phyloP scores from a whole-genome alignment of 2,888 invertebrate species.

The Eumerus sabulonum region DNA sequence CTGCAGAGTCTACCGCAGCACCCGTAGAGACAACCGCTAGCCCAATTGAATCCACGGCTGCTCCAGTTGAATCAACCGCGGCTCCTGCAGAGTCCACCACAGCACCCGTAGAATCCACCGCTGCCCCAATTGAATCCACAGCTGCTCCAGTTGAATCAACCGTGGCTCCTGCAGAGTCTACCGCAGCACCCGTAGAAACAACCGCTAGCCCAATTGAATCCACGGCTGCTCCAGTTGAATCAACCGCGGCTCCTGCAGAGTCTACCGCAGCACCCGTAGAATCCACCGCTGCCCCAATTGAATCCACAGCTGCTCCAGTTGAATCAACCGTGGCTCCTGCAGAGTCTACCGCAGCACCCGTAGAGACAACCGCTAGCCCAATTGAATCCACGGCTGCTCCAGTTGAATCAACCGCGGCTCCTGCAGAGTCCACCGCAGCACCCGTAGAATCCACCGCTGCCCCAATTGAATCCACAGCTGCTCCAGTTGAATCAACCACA shows the following conservation, averaged over 20 bases:
- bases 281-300: too few species aligned
- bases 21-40: background rate
- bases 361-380: background rate
- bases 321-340: background rate
- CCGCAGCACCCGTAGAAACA: background rate
- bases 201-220: constrained; percentile 64
- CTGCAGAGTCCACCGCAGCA: background rate
- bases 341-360: background rate
- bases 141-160: background rate
- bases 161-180: background rate
- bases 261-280: too few species aligned
- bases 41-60: background rate
- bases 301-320: background rate
- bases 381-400: background rate
- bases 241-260: constrained; percentile 1
- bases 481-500: constrained; percentile 1
- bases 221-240: constrained; percentile 9
- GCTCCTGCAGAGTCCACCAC: constrained; percentile 6
- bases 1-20: background rate
- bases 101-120: background rate
- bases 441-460: constrained; percentile 1
- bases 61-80: constrained; percentile 1
- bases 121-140: constrained; percentile 1
- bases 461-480: constrained; percentile 29
- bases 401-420: background rate